These are phyloP conservation scores for Notolabrus celidotus DNA, from an alignment of 2,797 vertebrate genomes.

Conservation along the genomic window DNA sequence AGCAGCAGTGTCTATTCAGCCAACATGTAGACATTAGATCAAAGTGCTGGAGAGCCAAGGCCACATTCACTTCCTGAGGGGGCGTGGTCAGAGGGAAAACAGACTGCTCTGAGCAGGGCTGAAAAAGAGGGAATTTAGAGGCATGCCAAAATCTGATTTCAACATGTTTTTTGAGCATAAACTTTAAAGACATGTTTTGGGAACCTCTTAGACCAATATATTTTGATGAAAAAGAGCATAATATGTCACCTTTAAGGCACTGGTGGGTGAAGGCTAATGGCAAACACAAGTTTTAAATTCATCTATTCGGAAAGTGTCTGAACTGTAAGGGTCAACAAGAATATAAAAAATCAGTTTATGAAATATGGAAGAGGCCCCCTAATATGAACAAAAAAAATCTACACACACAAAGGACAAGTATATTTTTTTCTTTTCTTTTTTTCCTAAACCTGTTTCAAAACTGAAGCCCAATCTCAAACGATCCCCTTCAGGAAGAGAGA, in stretches of 20 bases:
- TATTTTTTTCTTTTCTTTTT: not conserved
- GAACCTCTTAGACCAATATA: too few species aligned
- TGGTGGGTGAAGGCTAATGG: not conserved
- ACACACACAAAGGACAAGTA: not conserved
- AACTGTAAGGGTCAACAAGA: constrained; percentile 2
- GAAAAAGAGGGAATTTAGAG: too few species aligned
- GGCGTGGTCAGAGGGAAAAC: too few species aligned
- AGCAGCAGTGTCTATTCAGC: too few species aligned
- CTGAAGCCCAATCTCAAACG: not conserved
- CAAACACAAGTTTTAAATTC: constrained; percentile 1
- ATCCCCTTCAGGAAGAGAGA: constrained; percentile 4
- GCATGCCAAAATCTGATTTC: too few species aligned
- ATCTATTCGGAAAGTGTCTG: not conserved
- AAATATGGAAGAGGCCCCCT: constrained; percentile 22
- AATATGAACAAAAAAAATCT: not conserved
- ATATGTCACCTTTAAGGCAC: not conserved
- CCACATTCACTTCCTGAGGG: too few species aligned
- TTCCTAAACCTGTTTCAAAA: not conserved
- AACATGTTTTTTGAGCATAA: too few species aligned
- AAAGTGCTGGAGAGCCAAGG: too few species aligned
- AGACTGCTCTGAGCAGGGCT: too few species aligned
- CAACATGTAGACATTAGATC: too few species aligned
- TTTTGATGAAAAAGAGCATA: too few species aligned
- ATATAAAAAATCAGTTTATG: constrained; percentile 15
- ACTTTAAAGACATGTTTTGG: too few species aligned